Base-by-base conservation (phyloP, 2,888 invertebrate species). In the Stenolophus ochropezus region DNA sequence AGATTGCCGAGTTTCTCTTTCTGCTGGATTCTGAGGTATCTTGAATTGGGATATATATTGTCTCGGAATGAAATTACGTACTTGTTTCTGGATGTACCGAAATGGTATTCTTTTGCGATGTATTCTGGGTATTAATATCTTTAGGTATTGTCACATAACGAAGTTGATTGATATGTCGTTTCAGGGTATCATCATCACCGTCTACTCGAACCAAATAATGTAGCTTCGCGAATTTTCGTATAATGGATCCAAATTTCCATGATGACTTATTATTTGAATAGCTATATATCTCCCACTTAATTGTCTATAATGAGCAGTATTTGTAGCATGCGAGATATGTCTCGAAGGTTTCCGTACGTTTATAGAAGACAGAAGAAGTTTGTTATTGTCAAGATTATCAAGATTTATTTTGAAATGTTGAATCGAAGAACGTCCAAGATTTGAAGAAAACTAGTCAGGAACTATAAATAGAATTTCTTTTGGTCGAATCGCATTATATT, bases 241-340 rank as follows among this genome's bases (percentile, higher is more conserved):
- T 51, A 0, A 51, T 51, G 18, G 16, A 14, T 14, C 5, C 51
- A 1, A 51, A 51, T 16, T 4, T 51, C 51, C 51, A 51, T n/a
- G 51, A 51, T 51, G 51, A 14, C 14, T 51, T 51, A 51, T 51
- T 51, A 51, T 51, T 51, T 51, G 51, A 51, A 51, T 51, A 51
- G 14, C 33, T 42, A 11, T 42, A 42, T 51, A 4, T 51, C 51
- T 51, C 51, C 51, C 18, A 51, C 51, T 11, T 42, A 42, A 11
- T 42, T 42, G 33, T 6, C 33, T 6, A 11, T 11, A 6, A 2
- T 14, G 51, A 14, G 16, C 11, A 16, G 51, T 3, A 51, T 51
- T 49, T n/a, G 49, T 4, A 1, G 49, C 8, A 49, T 49, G 8
- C 16, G n/a, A 49, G 4, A 1, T 33, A 1, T 33, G 33, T 33